phyloP scores from a whole-genome alignment of 2,797 vertebrate genomes.

The Halcyon chelicuti region DNA sequence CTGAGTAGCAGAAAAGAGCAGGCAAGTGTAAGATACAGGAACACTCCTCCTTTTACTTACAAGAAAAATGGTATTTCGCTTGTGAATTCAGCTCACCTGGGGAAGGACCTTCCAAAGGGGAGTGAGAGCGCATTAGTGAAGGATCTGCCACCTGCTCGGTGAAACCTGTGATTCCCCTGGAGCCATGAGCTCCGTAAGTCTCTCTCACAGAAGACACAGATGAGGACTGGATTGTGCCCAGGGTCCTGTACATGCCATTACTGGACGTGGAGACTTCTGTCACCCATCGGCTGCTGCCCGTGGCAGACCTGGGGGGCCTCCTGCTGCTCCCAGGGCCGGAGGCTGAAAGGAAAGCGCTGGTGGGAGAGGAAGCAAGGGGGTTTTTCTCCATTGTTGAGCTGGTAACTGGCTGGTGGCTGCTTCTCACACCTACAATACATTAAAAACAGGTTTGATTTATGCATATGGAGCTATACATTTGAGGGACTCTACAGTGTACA shows the following conservation, averaged over 20 bases:
- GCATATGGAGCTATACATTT: not conserved
- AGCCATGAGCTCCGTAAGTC: not conserved
- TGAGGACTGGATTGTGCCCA: rapidly evolving
- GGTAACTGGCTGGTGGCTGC: not conserved
- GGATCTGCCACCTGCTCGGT: not conserved
- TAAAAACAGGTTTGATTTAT: not conserved
- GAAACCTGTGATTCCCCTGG: not conserved
- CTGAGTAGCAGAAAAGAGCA: not conserved
- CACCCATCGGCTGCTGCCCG: not conserved
- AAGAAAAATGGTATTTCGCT: not conserved
- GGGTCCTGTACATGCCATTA: not conserved
- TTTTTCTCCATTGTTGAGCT: not conserved
- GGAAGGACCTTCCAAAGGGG: not conserved
- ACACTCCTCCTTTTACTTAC: not conserved
- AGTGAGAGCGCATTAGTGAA: rapidly evolving
- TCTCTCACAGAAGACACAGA: not conserved
- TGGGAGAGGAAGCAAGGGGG: not conserved
- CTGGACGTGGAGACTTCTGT: not conserved
- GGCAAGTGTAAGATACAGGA: not conserved
- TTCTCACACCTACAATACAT: not conserved
- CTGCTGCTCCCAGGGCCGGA: rapidly evolving
- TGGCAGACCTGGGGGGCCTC: not conserved
- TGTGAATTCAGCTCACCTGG: not conserved
- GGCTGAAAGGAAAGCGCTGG: not conserved
- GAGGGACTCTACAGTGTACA: not conserved